Evolutionary conservation across 2,888 invertebrate genomes (phyloP).

Genomic region (Paralinhomoeus sp.): DNA sequence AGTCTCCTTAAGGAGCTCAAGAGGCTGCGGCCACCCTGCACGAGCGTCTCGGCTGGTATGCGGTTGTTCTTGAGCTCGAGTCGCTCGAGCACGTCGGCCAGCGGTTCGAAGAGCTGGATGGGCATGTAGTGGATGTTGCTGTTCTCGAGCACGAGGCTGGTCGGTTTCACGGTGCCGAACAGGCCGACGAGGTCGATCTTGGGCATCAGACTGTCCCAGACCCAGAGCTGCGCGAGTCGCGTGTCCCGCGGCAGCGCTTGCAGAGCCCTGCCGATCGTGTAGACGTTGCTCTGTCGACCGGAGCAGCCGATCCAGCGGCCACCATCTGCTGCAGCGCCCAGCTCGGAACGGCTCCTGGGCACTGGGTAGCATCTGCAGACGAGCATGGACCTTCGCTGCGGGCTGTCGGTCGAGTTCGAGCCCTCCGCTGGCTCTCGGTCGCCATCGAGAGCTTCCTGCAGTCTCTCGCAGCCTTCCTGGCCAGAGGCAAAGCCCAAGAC

Average conservation of each 20-base stretch:
- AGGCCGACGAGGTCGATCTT: neutral
- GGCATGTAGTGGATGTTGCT: neutral
- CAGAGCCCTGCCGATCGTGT: slow-evolving; percentile 2
- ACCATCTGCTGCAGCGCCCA: too few relatives aligned
- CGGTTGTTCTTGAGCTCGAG: slow-evolving; percentile 4
- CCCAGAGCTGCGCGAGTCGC: slow-evolving; percentile 3
- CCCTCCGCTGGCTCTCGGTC: too few relatives aligned
- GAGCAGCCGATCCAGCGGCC: slow-evolving; percentile 5
- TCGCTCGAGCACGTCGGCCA: neutral
- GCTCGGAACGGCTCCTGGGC: too few relatives aligned
- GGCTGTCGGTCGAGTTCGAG: too few relatives aligned
- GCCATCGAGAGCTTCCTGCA: too few relatives aligned
- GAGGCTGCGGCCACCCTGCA: neutral
- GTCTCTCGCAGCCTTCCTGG: too few relatives aligned
- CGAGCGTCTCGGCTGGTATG: neutral
- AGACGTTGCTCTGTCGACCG: neutral
- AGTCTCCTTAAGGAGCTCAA: neutral
- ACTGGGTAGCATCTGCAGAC: too few relatives aligned
- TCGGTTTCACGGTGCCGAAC: slow-evolving; percentile 1
- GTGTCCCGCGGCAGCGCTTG: slow-evolving; percentile 1
- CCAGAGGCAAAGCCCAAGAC: too few relatives aligned
- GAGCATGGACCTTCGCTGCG: too few relatives aligned
- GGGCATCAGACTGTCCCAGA: slow-evolving; percentile 6
- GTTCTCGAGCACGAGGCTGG: slow-evolving; percentile 3
- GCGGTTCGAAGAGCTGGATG: neutral